Evolutionary conservation across 2,888 invertebrate species (phyloP).

Genomic region (Rhamphomyia laevipes): DNA sequence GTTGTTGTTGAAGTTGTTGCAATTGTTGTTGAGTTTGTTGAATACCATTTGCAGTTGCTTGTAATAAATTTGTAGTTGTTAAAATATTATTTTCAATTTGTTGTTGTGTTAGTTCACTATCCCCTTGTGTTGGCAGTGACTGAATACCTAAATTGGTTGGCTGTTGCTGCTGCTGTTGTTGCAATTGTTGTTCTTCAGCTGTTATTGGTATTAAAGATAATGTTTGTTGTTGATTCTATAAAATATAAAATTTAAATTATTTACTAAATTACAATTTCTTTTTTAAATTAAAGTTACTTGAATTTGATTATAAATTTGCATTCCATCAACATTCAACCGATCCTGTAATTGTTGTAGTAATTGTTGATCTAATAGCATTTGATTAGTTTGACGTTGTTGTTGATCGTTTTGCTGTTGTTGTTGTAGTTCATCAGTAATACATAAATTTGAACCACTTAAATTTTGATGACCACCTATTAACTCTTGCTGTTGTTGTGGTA

Average conservation of each 20-base stretch:
- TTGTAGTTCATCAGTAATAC: conserved; percentile 22
- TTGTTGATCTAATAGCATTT: conserved; percentile 34
- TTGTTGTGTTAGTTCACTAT: conserved; percentile 7
- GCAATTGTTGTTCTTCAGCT: conserved; percentile 29
- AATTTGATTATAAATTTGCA: conserved; percentile 36
- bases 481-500: conserved; percentile 21
- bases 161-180: conserved; percentile 27
- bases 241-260: background rate
- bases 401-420: conserved; percentile 22
- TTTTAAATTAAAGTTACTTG: conserved; percentile 23
- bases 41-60: conserved; percentile 9
- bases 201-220: conserved; percentile 32
- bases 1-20: conserved; percentile 12
- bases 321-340: conserved; percentile 35
- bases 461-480: conserved; percentile 20
- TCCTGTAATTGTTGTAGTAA: conserved; percentile 38
- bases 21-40: conserved; percentile 26
- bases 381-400: conserved; percentile 26
- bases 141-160: conserved; percentile 26
- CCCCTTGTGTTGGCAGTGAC: conserved; percentile 16
- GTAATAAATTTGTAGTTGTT: conserved; percentile 11
- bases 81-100: conserved; percentile 9
- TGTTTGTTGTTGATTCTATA: conserved; percentile 32
- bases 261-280: conserved; percentile 1
- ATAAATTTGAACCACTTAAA: conserved; percentile 11